phyloP scores from a whole-genome alignment of 2,113 vertebrate species.

The Lathamus discolor region DNA sequence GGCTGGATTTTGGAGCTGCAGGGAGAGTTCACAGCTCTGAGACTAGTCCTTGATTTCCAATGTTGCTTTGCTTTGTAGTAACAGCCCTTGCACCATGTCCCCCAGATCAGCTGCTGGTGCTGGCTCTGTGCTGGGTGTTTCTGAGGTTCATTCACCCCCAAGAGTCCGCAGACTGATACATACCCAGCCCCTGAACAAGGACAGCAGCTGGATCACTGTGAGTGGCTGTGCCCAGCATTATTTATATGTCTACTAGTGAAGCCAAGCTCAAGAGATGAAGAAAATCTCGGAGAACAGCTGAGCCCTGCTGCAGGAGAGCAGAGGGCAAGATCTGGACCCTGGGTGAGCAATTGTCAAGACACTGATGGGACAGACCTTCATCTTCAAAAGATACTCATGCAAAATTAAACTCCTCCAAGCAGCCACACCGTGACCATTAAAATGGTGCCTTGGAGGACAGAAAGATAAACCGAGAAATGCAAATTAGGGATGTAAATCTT shows the following conservation, averaged over 20 bases:
- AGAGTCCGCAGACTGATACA: neutral
- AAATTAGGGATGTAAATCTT: slow-evolving; percentile 46
- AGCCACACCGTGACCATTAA: neutral
- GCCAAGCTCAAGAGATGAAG: neutral
- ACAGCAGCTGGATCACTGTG: neutral
- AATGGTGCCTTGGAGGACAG: neutral
- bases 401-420: neutral
- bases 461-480: neutral
- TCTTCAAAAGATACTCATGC: neutral
- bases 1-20: neutral
- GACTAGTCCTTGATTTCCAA: neutral
- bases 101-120: neutral
- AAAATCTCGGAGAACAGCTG: neutral
- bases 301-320: neutral
- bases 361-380: neutral
- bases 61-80: neutral
- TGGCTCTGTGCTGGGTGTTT: neutral
- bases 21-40: neutral
- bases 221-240: neutral
- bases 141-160: neutral
- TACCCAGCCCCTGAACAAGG: neutral
- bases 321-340: neutral
- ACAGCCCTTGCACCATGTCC: neutral
- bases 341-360: neutral
- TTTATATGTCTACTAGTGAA: neutral